Evolutionary conservation across 2,113 vertebrate genomes (phyloP), one percentile per base, ranked within the genome.

Genomic region (Lycaon pictus): DNA sequence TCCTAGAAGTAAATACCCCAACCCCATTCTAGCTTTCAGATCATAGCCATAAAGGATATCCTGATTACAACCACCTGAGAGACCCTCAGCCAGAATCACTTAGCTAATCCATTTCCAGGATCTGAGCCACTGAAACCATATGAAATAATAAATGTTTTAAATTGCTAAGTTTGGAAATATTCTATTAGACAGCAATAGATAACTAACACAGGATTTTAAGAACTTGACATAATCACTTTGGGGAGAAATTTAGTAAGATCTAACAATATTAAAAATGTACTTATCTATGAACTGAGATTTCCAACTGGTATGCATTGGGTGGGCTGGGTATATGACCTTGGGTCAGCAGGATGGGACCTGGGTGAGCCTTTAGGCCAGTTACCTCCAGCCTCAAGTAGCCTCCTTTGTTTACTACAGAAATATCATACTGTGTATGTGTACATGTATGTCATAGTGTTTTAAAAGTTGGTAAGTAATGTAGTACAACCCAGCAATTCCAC

Each of bases 101-200:
- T 43, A 43, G 43, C 43, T 79, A 79, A 93, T 60, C n/a, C 20
- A 62, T 5, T 35, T 23, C 43, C 11, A 51, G 69, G 37, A 77
- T 86, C 82, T 86, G 48, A 93, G 15, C 13, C 83, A 80, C 43
- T 77, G 71, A 77, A 77, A 77, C 48, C 72, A 29, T n/a, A 7
- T n/a, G 82, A 48, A 35, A 93, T n/a, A 65, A 93, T 19, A 79
- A 58, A 58, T 60, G 62, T 80, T 87, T 88, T 80, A 77, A 87
- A 93, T 11, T 77, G 43, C 43, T 43, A 87, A 56, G 29, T 87
- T n/a, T 87, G 17, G 12, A 35, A 67, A 35, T 93, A 93, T 32
- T 87, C 48, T 56, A 35, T 58, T 65, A 79, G 25, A 87, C 3
- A 58, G 72, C 92, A 87, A 58, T 17, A 79, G 72, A 56, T 23